phyloP scores from a whole-genome alignment of 1,140 invertebrate species.

The Neuroterus valhalla region DNA sequence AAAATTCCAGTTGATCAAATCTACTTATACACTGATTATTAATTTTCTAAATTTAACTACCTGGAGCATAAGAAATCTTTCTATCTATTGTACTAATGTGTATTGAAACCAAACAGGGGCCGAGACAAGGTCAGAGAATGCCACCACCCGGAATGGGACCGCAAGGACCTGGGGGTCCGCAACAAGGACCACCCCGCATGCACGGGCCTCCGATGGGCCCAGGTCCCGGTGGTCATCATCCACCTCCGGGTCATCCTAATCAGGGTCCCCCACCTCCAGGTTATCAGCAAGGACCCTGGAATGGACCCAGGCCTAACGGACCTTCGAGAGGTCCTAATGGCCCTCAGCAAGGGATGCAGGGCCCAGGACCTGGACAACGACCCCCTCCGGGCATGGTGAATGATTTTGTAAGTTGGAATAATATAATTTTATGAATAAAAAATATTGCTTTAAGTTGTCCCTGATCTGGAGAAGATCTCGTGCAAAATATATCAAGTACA shows the following conservation, averaged over 20 bases:
- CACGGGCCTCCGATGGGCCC: conserved; percentile 82
- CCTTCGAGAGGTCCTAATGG: conserved; percentile 75
- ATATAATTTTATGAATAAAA: background rate
- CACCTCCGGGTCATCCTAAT: conserved; percentile 74
- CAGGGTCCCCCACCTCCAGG: conserved; percentile 76
- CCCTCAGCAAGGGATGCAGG: conserved; percentile 52
- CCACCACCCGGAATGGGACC: conserved; percentile 81
- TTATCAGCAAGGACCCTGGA: conserved; percentile 79
- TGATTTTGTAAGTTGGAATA: conserved; percentile 36
- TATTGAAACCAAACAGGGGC: conserved; percentile 61
- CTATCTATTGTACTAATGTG: background rate
- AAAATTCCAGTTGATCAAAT: too few relatives aligned
- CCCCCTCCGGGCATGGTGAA: conserved; percentile 82
- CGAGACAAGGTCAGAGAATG: conserved; percentile 78
- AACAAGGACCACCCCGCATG: conserved; percentile 76
- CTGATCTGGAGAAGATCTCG: too few relatives aligned
- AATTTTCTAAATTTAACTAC: background rate
- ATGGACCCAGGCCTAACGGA: conserved; percentile 77
- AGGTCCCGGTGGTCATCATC: conserved; percentile 70
- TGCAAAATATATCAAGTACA: too few relatives aligned
- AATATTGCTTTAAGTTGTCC: background rate
- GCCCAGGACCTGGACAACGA: conserved; percentile 79
- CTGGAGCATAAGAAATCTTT: background rate
- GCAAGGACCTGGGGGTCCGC: conserved; percentile 74
- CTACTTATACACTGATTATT: too few relatives aligned